Percentiles rank a stretch among this genome's conserved stretches.
Conservation (phyloP, 2,797 vertebrate genomes). For the Argya squamiceps region DNA sequence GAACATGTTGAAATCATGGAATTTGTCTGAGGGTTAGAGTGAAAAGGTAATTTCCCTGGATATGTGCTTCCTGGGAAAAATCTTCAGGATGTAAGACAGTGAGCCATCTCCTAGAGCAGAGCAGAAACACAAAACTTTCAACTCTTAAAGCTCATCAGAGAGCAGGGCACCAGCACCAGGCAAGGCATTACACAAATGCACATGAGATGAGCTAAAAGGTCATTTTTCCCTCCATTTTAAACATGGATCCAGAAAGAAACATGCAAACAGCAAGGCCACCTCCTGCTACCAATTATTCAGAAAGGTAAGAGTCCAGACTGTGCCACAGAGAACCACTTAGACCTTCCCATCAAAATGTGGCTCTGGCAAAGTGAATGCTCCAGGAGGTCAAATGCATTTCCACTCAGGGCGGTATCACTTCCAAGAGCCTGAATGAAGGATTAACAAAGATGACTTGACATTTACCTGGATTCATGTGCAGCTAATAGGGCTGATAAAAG, state of each 20-base stretch:
- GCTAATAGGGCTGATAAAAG: constrained; percentile 69
- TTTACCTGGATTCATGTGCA: constrained; percentile 63
- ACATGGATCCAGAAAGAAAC: not conserved
- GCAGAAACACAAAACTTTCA: not conserved
- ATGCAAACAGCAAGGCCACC: not conserved
- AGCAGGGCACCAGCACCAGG: not conserved
- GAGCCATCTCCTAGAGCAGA: not conserved
- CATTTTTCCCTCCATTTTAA: not conserved
- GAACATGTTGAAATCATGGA: not conserved
- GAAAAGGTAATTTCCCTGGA: not conserved
- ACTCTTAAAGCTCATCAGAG: not conserved
- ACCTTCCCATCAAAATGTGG: not conserved
- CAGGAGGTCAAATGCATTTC: constrained; percentile 49
- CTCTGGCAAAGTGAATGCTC: not conserved
- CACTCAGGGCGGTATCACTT: not conserved
- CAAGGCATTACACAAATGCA: not conserved
- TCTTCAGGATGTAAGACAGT: not conserved
- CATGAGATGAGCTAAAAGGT: not conserved
- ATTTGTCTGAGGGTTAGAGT: not conserved
- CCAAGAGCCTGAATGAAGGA: constrained; percentile 36
- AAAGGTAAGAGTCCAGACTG: not conserved
- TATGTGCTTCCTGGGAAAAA: not conserved
- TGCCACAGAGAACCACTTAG: not conserved
- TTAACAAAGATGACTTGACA: constrained; percentile 64
- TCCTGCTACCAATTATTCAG: not conserved